Conservation (phyloP, 2,888 invertebrate species). For the Phalera bucephala region DNA sequence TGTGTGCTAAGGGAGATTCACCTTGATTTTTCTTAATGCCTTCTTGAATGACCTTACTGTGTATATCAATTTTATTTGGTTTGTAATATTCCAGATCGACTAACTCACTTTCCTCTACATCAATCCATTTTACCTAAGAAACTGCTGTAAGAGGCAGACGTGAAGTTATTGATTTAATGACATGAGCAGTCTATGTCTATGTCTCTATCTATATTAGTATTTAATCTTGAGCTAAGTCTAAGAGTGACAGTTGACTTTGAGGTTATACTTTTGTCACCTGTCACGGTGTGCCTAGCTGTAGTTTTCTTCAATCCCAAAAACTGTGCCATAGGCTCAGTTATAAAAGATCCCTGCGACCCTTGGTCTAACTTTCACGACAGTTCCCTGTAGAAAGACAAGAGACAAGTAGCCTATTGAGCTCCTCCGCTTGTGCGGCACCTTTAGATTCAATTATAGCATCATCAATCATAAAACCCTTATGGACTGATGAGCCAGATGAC, state of each 20-base stretch:
- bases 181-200: conserved; percentile 3
- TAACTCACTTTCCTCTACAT: conserved; percentile 2
- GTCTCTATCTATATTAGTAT: conserved; percentile 1
- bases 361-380: too few species aligned
- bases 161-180: conserved; percentile 5
- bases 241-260: background rate
- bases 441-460: too few species aligned
- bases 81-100: conserved; percentile 16
- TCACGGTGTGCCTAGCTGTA: background rate
- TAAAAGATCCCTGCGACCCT: conserved; percentile 26
- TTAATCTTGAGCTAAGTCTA: background rate
- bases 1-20: conserved; percentile 23
- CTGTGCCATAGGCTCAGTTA: conserved; percentile 18
- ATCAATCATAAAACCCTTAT: too few species aligned
- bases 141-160: conserved; percentile 2
- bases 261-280: conserved; percentile 11
- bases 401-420: too few species aligned
- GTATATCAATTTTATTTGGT: conserved; percentile 18
- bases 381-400: too few species aligned
- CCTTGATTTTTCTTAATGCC: conserved; percentile 15
- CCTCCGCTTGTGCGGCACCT: conserved; percentile 8
- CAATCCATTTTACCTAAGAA: conserved; percentile 3
- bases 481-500: too few species aligned
- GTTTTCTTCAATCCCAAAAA: conserved; percentile 3
- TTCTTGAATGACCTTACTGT: conserved; percentile 16